Percentiles rank a stretch among this genome's conserved stretches.
Conservation (phyloP, 1,140 invertebrate species). For the Pachypeltis micranthus region DNA sequence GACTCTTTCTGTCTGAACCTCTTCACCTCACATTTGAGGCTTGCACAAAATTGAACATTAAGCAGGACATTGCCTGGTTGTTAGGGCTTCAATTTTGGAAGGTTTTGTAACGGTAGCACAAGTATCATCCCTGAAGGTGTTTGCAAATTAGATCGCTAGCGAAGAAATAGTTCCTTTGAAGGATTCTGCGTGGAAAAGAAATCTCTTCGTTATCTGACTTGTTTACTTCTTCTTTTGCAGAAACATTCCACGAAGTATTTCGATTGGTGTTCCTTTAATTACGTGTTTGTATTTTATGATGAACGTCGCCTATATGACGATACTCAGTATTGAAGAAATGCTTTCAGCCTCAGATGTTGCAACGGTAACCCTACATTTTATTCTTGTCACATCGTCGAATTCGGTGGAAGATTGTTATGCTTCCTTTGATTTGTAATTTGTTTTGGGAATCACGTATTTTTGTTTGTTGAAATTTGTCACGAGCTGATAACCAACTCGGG, state of each 20-base stretch:
- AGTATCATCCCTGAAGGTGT: too few species aligned
- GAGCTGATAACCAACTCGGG: not conserved
- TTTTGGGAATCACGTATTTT: not conserved
- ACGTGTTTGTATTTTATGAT: slow-evolving; percentile 79
- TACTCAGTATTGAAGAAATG: slow-evolving; percentile 67
- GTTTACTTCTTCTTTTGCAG: slow-evolving; percentile 34
- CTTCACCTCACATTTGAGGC: too few species aligned
- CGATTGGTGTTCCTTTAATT: slow-evolving; percentile 80
- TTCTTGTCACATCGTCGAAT: too few species aligned
- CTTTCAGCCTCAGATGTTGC: slow-evolving; percentile 70
- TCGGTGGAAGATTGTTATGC: too few species aligned
- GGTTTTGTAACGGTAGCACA: too few species aligned
- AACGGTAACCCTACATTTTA: slow-evolving; percentile 64
- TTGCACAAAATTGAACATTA: too few species aligned
- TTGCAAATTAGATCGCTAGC: too few species aligned
- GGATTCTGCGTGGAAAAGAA: not conserved
- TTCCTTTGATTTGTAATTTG: not conserved
- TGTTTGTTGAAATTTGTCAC: slow-evolving; percentile 7
- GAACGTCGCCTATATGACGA: slow-evolving; percentile 88
- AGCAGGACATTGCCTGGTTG: too few species aligned
- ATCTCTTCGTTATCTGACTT: slow-evolving; percentile 14
- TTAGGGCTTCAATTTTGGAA: too few species aligned
- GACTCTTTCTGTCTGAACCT: too few species aligned
- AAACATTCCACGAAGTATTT: slow-evolving; percentile 69
- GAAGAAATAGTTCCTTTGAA: too few species aligned